Percentiles rank a stretch among this genome's conserved stretches.
These are phyloP conservation scores for Rhagophthalmus giganteus DNA, from an alignment of 2,888 invertebrate species.

Conservation along the genomic window DNA sequence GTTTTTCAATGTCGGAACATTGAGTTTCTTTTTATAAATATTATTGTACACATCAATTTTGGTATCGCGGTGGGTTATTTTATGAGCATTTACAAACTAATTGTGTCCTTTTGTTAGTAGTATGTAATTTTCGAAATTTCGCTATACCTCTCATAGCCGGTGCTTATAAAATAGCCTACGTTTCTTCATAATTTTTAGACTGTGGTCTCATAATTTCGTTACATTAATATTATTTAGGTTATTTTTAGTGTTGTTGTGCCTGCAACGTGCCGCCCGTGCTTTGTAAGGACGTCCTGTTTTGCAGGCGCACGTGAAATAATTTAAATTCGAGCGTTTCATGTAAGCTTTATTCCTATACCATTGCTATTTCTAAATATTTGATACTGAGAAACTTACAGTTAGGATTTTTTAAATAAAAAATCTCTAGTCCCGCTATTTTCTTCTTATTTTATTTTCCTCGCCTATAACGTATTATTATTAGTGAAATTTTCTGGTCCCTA, in stretches of 20 bases:
- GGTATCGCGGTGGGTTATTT: slow-evolving; percentile 43
- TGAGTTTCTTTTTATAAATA: slow-evolving; percentile 42
- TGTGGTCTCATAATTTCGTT: slow-evolving; percentile 50
- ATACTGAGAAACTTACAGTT: slow-evolving; percentile 65
- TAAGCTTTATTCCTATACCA: slow-evolving; percentile 61
- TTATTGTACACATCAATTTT: slow-evolving; percentile 32
- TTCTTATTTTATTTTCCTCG: slow-evolving; percentile 39
- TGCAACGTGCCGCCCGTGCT: slow-evolving; percentile 10
- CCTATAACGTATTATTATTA: slow-evolving; percentile 26
- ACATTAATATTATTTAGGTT: slow-evolving; percentile 47
- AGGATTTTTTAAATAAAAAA: slow-evolving; percentile 60
- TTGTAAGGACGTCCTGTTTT: slow-evolving; percentile 13
- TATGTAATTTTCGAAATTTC: slow-evolving; percentile 21
- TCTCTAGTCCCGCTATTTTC: slow-evolving; percentile 68
- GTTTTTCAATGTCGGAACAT: slow-evolving; percentile 41
- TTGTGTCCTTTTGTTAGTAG: slow-evolving; percentile 28
- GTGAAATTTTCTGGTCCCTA: slow-evolving; percentile 6
- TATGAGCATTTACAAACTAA: slow-evolving; percentile 40
- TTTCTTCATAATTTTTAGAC: slow-evolving; percentile 43
- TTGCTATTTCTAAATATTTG: slow-evolving; percentile 55
- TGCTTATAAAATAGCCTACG: slow-evolving; percentile 43
- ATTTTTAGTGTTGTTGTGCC: slow-evolving; percentile 35
- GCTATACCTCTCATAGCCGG: slow-evolving; percentile 19
- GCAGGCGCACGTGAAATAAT: slow-evolving; percentile 19
- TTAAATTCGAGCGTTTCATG: slow-evolving; percentile 57